Conservation (phyloP, 2,113 vertebrate genomes). For the Elephas maximus region DNA sequence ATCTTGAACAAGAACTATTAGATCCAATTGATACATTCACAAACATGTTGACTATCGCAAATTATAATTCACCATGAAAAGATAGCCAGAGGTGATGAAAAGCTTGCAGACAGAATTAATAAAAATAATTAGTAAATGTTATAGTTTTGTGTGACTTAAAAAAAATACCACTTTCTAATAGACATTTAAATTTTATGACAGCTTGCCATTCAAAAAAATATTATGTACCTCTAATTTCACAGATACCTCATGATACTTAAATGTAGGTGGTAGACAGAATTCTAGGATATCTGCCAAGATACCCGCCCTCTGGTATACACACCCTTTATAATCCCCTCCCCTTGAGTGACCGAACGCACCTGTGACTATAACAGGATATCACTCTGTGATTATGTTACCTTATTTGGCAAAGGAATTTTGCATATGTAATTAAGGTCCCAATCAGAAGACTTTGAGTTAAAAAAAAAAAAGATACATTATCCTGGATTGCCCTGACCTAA, state of each 20-base stretch:
- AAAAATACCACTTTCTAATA: background rate
- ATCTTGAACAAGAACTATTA: background rate
- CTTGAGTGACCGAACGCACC: background rate
- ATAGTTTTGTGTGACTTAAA: background rate
- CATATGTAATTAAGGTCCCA: background rate
- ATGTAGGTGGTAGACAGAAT: background rate
- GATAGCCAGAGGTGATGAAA: background rate
- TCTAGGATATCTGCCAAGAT: background rate
- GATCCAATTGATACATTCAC: background rate
- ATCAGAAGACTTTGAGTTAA: background rate
- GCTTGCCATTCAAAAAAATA: background rate
- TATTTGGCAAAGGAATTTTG: background rate
- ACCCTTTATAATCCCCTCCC: background rate
- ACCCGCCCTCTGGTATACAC: too few species aligned
- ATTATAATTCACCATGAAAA: background rate
- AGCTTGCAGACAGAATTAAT: background rate
- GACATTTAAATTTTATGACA: background rate
- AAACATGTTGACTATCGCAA: background rate
- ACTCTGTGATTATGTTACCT: background rate
- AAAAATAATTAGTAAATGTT: background rate
- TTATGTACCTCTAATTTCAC: background rate
- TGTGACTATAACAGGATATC: background rate
- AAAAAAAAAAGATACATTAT: background rate
- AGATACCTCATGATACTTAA: background rate
- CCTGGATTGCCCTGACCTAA: background rate